Conservation (phyloP, 2,797 vertebrate genomes). For the Allobates femoralis region DNA sequence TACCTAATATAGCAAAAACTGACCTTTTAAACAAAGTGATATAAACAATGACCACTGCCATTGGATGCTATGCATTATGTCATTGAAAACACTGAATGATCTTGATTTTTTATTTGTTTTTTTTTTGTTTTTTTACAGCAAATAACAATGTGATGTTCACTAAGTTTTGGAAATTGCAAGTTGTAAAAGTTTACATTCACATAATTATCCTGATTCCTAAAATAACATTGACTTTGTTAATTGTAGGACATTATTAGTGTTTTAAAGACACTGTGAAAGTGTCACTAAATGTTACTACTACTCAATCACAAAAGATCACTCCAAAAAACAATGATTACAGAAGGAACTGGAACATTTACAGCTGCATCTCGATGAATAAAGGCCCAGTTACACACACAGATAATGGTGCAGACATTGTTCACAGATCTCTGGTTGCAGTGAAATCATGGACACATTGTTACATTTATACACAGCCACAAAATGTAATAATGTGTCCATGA, state of each 20-base stretch:
- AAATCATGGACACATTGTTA: too few relatives aligned
- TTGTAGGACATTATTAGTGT: too few relatives aligned
- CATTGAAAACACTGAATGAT: not conserved
- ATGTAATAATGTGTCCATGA: too few relatives aligned
- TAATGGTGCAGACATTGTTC: too few relatives aligned
- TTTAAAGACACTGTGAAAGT: not conserved
- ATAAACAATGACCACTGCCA: not conserved
- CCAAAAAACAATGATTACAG: not conserved
- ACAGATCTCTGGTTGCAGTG: too few relatives aligned
- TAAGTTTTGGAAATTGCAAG: not conserved
- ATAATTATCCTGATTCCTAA: not conserved
- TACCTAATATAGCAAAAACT: not conserved
- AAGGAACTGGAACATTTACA: not conserved
- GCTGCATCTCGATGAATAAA: too few relatives aligned
- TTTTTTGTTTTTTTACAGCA: too few relatives aligned
- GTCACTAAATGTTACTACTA: not conserved
- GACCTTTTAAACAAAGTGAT: not conserved
- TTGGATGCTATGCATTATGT: not conserved
- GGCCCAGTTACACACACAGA: too few relatives aligned
- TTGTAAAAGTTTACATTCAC: not conserved
- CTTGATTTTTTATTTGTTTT: too few relatives aligned
- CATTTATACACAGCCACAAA: too few relatives aligned
- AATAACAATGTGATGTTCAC: not conserved
- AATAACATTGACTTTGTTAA: too few relatives aligned
- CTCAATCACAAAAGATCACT: not conserved